Evolutionary conservation across 2,113 vertebrate genomes (phyloP).

Genomic region (Cercopithecus mona): DNA sequence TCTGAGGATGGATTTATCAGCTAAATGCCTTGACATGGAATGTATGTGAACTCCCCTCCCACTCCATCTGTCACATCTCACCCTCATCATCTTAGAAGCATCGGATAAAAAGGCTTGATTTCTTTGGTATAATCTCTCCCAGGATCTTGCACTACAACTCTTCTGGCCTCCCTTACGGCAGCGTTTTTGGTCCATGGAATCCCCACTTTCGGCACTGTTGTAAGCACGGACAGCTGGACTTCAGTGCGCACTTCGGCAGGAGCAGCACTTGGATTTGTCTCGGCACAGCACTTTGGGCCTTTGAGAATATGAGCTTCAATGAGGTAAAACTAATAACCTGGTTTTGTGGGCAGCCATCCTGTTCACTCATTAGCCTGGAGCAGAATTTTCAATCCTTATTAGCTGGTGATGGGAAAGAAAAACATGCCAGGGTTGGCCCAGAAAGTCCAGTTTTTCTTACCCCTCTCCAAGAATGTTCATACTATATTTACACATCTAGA

Average conservation of each 20-base stretch:
- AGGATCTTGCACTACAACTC: not conserved
- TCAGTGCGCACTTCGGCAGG: not conserved
- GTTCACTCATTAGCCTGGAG: not conserved
- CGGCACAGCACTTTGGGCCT: not conserved
- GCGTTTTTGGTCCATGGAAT: not conserved
- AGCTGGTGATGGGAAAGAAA: not conserved
- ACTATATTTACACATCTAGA: not conserved
- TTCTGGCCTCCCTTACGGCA: not conserved
- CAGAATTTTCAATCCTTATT: not conserved
- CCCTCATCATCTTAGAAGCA: not conserved
- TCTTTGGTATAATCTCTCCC: constrained; percentile 69
- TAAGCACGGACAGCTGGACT: not conserved
- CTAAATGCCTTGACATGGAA: constrained; percentile 15
- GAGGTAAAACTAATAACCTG: constrained; percentile 42
- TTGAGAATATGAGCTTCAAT: constrained; percentile 45
- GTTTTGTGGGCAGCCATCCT: not conserved
- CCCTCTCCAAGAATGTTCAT: not conserved
- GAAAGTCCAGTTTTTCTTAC: not conserved
- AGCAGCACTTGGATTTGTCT: not conserved
- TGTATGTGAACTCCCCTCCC: not conserved
- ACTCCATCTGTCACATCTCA: not conserved
- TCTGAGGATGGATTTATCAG: constrained; percentile 32
- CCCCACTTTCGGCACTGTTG: not conserved
- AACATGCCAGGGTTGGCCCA: not conserved
- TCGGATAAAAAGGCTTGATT: constrained; percentile 25